A percentile compares a stretch with the other conserved stretches of the same genome.
phyloP scores from a whole-genome alignment of 1,140 invertebrate species.

The Zaprionus lachaisei region DNA sequence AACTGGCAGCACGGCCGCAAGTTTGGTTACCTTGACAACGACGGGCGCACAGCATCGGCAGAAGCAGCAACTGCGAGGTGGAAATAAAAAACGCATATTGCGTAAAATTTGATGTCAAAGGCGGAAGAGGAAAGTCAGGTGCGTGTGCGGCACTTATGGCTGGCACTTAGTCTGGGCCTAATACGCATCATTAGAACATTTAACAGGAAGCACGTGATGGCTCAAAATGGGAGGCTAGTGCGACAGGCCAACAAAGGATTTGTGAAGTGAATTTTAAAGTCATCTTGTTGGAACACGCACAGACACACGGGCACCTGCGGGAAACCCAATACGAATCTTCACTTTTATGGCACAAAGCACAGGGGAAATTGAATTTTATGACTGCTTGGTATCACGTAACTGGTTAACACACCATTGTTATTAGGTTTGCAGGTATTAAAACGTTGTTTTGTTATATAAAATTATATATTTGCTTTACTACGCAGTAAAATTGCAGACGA shows the following conservation, averaged over 20 bases:
- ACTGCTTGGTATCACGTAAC: constrained; percentile 1
- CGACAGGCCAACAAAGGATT: constrained; percentile 54
- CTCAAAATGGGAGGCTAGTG: constrained; percentile 19
- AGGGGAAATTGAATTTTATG: constrained; percentile 2
- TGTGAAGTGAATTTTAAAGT: constrained; percentile 53
- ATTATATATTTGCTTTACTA: not conserved
- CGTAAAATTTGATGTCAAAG: constrained; percentile 77
- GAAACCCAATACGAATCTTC: constrained; percentile 11
- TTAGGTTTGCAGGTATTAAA: not conserved
- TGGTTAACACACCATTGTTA: constrained; percentile 5
- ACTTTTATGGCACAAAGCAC: not conserved
- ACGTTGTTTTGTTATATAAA: not conserved
- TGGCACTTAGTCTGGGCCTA: constrained; percentile 79
- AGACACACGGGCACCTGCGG: not conserved
- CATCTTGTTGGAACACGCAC: not conserved
- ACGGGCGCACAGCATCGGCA: constrained; percentile 14
- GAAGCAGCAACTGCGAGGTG: constrained; percentile 19
- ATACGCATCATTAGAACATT: constrained; percentile 82
- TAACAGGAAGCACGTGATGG: constrained; percentile 80
- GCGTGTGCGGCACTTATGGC: constrained; percentile 75
- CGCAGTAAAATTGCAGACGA: not conserved
- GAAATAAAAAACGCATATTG: constrained; percentile 79
- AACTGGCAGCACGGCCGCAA: not conserved
- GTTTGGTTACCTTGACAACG: constrained; percentile 38
- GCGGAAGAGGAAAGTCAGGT: constrained; percentile 57